Evolutionary conservation across 64 coral and sea anemone genomes (phyloP).

Genomic region (Stichodactyla mertensii): DNA sequence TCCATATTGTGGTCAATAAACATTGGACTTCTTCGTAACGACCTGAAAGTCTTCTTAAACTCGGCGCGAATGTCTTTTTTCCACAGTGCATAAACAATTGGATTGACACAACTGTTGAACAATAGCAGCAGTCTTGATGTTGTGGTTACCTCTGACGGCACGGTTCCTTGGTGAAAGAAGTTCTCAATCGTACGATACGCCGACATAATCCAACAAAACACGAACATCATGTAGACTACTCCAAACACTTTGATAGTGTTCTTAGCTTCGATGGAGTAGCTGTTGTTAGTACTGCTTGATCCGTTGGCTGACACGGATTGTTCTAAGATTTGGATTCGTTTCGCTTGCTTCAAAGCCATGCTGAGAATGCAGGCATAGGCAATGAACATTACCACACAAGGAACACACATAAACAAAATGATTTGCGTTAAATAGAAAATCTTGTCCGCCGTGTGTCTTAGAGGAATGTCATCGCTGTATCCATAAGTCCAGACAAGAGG

Average conservation of each 20-base stretch:
- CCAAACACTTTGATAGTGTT: conserved; percentile 60
- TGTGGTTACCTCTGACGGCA: conserved; percentile 35
- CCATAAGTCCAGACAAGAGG: conserved; percentile 59
- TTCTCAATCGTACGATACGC: conserved; percentile 39
- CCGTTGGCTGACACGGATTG: conserved; percentile 23
- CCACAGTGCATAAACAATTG: conserved; percentile 58
- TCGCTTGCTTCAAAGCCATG: conserved; percentile 43
- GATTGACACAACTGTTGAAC: conserved; percentile 65
- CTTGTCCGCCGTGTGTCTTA: conserved; percentile 53
- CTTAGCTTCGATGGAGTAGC: background rate
- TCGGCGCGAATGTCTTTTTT: conserved; percentile 67
- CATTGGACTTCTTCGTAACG: background rate
- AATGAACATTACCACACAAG: conserved; percentile 51
- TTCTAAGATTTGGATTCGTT: conserved; percentile 42
- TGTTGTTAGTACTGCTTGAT: background rate
- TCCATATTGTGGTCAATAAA: background rate
- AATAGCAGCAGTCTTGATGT: conserved; percentile 50
- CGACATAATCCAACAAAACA: conserved; percentile 73
- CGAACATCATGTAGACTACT: conserved; percentile 58
- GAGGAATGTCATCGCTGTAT: conserved; percentile 33
- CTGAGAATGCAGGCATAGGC: conserved; percentile 49
- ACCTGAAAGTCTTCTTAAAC: conserved; percentile 2
- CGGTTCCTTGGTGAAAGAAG: conserved; percentile 29
- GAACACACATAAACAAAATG: conserved; percentile 58
- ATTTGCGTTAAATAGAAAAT: conserved; percentile 67